Evolutionary conservation across 2,797 vertebrate genomes (phyloP), one percentile per base, ranked within the genome.

Genomic region (Gallinago stenura): DNA sequence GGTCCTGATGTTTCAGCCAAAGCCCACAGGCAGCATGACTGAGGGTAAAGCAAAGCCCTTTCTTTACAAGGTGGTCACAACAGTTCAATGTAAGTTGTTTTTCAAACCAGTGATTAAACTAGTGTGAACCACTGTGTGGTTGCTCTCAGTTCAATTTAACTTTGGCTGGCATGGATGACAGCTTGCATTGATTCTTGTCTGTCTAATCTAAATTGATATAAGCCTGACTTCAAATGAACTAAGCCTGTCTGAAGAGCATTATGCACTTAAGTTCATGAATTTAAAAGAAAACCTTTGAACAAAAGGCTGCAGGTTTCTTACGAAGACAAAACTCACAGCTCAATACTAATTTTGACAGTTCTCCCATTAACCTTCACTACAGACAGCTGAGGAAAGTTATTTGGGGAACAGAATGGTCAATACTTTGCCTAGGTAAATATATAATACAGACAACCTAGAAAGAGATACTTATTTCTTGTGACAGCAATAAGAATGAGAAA

Each of bases 171-270:
- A 28, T 24, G 62, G 68, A 50, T 77, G 53, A 73, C 54, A 92
- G 30, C n/a, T 89, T 86, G 45, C 57, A 93, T 70, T 82, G 94
- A 93, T 96, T 90, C 35, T 77, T 89, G 39, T 79, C 90, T 93
- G 43, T 89, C 88, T 92, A 87, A 94, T 79, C 83, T 79, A 92
- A 92, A 94, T 60, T 93, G 83, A 90, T 87, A 83, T 37, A 87
- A 90, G 20, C 48, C 60, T 87, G 51, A 90, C 88, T 94, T 90
- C 51, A 92, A 92, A 92, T 87, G 48, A 87, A 73, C 56, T 90
- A 76, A 89, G 51, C 58, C 78, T 82, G 53, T 72, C 17, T 93
- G 89, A 76, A 56, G 39, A 70, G 62, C 9, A 6, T 87, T 89
- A 54, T 33, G 14, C 46, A 73, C 39, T 89, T 76, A 77, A 77